These are phyloP conservation scores for Sinhomidia bicolor DNA, from an alignment of 2,888 invertebrate genomes.

Conservation along the genomic window DNA sequence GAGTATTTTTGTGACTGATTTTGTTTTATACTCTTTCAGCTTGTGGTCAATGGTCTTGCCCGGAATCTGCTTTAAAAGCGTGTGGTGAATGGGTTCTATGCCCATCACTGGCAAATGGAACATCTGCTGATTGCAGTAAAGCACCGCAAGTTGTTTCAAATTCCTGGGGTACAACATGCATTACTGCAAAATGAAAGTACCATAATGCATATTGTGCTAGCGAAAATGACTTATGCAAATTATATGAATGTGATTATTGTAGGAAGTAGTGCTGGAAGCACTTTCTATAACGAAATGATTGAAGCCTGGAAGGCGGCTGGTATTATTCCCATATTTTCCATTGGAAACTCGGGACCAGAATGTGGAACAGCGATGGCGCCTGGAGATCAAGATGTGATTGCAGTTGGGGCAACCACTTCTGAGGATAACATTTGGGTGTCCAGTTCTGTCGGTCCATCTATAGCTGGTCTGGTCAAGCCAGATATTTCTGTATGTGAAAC, in stretches of 20 bases:
- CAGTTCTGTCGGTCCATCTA: not conserved
- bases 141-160: constrained; percentile 24
- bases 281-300: not conserved
- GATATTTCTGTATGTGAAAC: not conserved
- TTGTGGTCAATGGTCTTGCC: not conserved
- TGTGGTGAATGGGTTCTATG: constrained; percentile 42
- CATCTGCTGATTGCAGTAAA: not conserved
- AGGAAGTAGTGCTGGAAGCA: not conserved
- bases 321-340: constrained; percentile 24
- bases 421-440: not conserved
- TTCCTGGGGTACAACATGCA: constrained; percentile 20
- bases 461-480: not conserved
- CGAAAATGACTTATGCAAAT: no score
- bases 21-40: no score
- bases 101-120: not conserved
- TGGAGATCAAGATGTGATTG: constrained; percentile 37
- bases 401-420: not conserved
- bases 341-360: constrained; percentile 1
- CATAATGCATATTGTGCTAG: no score
- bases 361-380: not conserved
- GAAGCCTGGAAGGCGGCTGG: constrained; percentile 34
- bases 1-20: no score
- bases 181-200: no score
- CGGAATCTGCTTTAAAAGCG: constrained; percentile 8
- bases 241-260: no score